These are phyloP conservation scores for Latrodectus geometricus DNA, from an alignment of 1,140 invertebrate genomes.

Conservation along the genomic window DNA sequence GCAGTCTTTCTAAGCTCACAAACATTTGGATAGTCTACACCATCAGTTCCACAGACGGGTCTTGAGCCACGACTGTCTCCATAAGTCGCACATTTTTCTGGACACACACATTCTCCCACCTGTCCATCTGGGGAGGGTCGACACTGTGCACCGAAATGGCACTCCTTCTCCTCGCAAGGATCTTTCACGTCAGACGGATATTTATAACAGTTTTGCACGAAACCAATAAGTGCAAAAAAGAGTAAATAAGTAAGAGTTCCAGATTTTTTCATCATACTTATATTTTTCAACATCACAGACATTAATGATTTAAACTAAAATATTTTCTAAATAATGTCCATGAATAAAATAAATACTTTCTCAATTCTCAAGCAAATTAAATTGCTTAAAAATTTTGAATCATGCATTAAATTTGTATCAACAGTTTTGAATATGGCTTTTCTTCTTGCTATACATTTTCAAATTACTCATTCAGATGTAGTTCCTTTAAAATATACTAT, in stretches of 20 bases:
- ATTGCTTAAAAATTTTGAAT: too few relatives aligned
- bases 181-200: constrained; percentile 79
- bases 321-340: too few relatives aligned
- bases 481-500: too few relatives aligned
- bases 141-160: constrained; percentile 81
- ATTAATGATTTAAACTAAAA: too few relatives aligned
- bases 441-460: too few relatives aligned
- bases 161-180: constrained; percentile 80
- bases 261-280: background rate
- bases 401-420: too few relatives aligned
- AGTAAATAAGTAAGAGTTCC: background rate
- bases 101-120: constrained; percentile 80
- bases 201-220: constrained; percentile 69
- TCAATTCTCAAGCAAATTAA: too few relatives aligned
- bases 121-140: constrained; percentile 81
- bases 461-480: too few relatives aligned
- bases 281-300: too few relatives aligned
- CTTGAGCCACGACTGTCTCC: constrained; percentile 82
- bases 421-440: too few relatives aligned
- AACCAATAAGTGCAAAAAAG: background rate
- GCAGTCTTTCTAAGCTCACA: constrained; percentile 85
- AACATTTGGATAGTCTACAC: constrained; percentile 75
- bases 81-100: constrained; percentile 80
- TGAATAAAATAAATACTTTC: too few relatives aligned
- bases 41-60: constrained; percentile 77